phyloP scores from a whole-genome alignment of 2,797 vertebrate genomes.

The Limnodromus scolopaceus region DNA sequence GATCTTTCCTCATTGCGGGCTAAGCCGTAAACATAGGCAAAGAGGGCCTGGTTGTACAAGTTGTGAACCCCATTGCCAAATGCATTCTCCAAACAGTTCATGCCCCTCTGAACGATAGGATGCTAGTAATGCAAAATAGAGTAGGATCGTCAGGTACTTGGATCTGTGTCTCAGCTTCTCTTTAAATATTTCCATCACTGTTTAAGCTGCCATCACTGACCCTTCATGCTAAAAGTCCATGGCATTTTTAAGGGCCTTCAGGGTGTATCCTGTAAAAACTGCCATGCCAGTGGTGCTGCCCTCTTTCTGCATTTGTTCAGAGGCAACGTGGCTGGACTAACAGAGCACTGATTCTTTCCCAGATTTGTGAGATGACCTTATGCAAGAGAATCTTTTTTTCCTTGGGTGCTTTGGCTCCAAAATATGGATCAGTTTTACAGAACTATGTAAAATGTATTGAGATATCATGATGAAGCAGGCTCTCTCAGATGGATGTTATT shows the following conservation, averaged over 20 bases:
- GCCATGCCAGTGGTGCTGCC: not conserved
- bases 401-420: not conserved
- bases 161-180: not conserved
- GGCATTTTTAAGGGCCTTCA: not conserved
- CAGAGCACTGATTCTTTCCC: not conserved
- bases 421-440: not conserved
- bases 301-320: not conserved
- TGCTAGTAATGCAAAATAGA: slow-evolving; percentile 33
- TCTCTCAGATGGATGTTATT: not conserved
- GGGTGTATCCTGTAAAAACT: not conserved
- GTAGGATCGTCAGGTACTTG: not conserved
- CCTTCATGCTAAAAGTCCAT: not conserved
- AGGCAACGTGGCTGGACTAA: not conserved
- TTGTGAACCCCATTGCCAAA: slow-evolving; percentile 72
- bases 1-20: slow-evolving; percentile 49
- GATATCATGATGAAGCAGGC: not conserved
- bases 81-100: slow-evolving; percentile 54
- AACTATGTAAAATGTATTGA: not conserved
- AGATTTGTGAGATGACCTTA: not conserved
- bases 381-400: not conserved
- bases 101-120: not conserved
- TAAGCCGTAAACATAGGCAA: slow-evolving; percentile 86
- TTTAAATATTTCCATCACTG: not conserved
- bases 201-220: not conserved
- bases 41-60: slow-evolving; percentile 80